Conservation (phyloP, 1,140 invertebrate genomes). For the Pogonomyrmex californicus region DNA sequence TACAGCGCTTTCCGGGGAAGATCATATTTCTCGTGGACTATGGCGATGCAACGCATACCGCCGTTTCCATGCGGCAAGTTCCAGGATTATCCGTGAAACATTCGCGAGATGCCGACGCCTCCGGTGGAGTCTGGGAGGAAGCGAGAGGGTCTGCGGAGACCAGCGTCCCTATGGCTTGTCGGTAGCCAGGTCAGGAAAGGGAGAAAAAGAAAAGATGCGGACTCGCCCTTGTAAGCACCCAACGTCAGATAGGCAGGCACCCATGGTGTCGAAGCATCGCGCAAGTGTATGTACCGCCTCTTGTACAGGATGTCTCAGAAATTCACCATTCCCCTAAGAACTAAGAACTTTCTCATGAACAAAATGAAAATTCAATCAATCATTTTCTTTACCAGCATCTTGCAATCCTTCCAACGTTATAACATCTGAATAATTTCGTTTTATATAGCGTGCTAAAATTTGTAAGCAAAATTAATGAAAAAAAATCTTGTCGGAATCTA, state of each 20-base stretch:
- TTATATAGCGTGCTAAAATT: not conserved
- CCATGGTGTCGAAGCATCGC: slow-evolving; percentile 73
- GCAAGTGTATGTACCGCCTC: slow-evolving; percentile 69
- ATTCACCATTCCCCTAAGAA: not conserved
- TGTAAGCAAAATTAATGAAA: not conserved
- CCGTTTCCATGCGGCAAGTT: slow-evolving; percentile 41
- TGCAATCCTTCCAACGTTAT: not conserved
- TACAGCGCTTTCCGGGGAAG: slow-evolving; percentile 22
- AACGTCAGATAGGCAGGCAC: slow-evolving; percentile 76
- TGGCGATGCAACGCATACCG: slow-evolving; percentile 31
- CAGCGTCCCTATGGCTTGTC: slow-evolving; percentile 57
- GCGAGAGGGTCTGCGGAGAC: not conserved
- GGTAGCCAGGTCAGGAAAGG: slow-evolving; percentile 71
- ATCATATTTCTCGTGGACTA: slow-evolving; percentile 44
- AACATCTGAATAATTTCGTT: not conserved
- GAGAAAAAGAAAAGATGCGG: slow-evolving; percentile 70
- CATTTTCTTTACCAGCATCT: too few species aligned
- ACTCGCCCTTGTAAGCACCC: slow-evolving; percentile 74
- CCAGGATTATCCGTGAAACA: slow-evolving; percentile 60
- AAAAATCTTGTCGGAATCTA: not conserved
- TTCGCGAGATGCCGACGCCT: slow-evolving; percentile 68
- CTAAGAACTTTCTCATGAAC: not conserved
- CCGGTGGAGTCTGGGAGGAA: slow-evolving; percentile 24
- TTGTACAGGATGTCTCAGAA: slow-evolving; percentile 35
- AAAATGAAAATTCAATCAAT: not conserved